These are phyloP conservation scores for Hylyphantes graminicola DNA, from an alignment of 1,140 invertebrate genomes.

Conservation along the genomic window DNA sequence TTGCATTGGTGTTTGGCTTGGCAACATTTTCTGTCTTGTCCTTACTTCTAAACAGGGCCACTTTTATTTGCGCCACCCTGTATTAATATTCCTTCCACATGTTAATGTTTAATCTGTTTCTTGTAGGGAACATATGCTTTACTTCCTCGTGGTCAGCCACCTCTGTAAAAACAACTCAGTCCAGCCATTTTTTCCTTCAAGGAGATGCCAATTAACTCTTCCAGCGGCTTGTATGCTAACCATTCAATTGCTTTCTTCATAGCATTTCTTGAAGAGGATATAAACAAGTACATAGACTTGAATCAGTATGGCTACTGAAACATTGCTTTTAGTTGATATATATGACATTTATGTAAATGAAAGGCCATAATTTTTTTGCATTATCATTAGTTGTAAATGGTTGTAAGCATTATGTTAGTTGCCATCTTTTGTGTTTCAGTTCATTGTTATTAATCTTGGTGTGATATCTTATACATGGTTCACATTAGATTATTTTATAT, in stretches of 20 bases:
- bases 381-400: conserved; percentile 59
- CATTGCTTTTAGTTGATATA: conserved; percentile 54
- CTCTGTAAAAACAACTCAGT: conserved; percentile 51
- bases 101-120: not conserved
- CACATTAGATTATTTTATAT: conserved; percentile 43
- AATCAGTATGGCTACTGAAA: conserved; percentile 48
- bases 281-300: conserved; percentile 40
- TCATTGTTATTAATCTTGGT: conserved; percentile 25
- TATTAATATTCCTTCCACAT: not conserved
- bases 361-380: conserved; percentile 31
- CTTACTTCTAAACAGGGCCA: too few species aligned
- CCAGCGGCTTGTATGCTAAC: conserved; percentile 45
- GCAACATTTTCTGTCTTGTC: too few species aligned
- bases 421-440: conserved; percentile 45
- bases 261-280: conserved; percentile 46
- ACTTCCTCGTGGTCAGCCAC: conserved; percentile 55
- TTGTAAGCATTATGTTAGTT: conserved; percentile 55
- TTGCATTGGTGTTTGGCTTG: too few species aligned
- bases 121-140: conserved; percentile 42
- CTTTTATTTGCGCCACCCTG: too few species aligned
- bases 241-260: conserved; percentile 41
- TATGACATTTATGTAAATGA: conserved; percentile 58
- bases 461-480: conserved; percentile 39
- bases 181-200: conserved; percentile 49
- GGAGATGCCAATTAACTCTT: conserved; percentile 57